phyloP scores from a whole-genome alignment of 2,888 invertebrate genomes.

The Phortica magna region DNA sequence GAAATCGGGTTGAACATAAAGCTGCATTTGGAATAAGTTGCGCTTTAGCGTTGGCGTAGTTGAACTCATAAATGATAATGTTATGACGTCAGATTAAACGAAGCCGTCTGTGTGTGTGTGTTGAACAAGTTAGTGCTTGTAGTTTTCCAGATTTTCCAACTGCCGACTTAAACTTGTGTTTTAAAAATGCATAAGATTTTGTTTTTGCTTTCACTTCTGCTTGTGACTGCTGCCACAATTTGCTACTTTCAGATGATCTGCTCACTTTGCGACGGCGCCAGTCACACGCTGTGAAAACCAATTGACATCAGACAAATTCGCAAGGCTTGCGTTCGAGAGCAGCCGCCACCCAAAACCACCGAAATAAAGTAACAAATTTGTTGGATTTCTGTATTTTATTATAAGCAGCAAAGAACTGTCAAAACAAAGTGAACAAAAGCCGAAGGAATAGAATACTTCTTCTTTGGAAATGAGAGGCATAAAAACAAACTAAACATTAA shows the following conservation, averaged over 20 bases:
- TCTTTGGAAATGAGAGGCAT: neutral
- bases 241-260: neutral
- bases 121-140: too few relatives aligned
- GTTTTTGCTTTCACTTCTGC: neutral
- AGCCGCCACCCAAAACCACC: slow-evolving; percentile 1
- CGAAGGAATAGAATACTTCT: slow-evolving; percentile 45
- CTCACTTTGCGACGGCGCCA: neutral
- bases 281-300: neutral
- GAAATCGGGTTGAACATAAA: neutral
- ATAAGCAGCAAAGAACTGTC: neutral
- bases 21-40: neutral
- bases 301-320: neutral
- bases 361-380: slow-evolving; percentile 16
- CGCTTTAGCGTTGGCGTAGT: neutral
- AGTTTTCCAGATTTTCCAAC: neutral
- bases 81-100: neutral
- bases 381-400: neutral
- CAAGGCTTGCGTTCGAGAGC: neutral
- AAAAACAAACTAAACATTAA: slow-evolving; percentile 12
- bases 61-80: neutral
- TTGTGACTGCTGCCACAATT: too few relatives aligned
- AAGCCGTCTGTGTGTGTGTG: too few relatives aligned
- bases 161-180: neutral
- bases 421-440: slow-evolving; percentile 15
- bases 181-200: neutral